Conservation (phyloP, 2,888 invertebrate species). For the Rhagophthalmus giganteus region DNA sequence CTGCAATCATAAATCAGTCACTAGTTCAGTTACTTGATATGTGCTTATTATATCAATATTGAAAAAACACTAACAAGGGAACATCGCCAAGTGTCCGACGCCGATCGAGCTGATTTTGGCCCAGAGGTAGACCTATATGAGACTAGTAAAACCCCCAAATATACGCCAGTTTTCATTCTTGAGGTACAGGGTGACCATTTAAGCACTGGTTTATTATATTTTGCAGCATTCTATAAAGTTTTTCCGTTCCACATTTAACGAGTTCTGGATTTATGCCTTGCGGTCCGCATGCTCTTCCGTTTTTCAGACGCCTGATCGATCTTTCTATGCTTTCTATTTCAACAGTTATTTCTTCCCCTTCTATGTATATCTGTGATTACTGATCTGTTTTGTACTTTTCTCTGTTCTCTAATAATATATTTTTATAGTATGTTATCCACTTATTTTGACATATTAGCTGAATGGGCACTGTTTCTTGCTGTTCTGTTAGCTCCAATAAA, state of each 20-base stretch:
- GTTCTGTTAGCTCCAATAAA: constrained; percentile 3
- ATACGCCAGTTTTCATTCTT: not conserved
- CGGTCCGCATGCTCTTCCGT: constrained; percentile 4
- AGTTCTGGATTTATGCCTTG: constrained; percentile 3
- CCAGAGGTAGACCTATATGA: too few relatives aligned
- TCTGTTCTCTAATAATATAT: too few relatives aligned
- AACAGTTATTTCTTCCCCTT: constrained; percentile 4
- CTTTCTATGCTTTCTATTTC: too few relatives aligned
- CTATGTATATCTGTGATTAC: constrained; percentile 2
- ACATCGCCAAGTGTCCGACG: too few relatives aligned
- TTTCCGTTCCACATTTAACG: constrained; percentile 6
- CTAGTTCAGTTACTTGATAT: too few relatives aligned
- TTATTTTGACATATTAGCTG: constrained; percentile 4
- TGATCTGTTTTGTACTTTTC: too few relatives aligned
- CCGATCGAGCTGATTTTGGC: too few relatives aligned
- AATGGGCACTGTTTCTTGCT: not conserved
- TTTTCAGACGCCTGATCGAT: not conserved
- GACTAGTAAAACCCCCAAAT: too few relatives aligned
- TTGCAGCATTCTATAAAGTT: constrained; percentile 1
- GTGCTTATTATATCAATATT: too few relatives aligned
- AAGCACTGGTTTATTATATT: not conserved
- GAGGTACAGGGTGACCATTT: not conserved
- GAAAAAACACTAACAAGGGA: too few relatives aligned
- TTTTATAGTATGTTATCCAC: constrained; percentile 3
- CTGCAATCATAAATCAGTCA: too few relatives aligned